phyloP scores from a whole-genome alignment of 2,888 invertebrate species.

The Pseudococcus jackbeardsleyi region DNA sequence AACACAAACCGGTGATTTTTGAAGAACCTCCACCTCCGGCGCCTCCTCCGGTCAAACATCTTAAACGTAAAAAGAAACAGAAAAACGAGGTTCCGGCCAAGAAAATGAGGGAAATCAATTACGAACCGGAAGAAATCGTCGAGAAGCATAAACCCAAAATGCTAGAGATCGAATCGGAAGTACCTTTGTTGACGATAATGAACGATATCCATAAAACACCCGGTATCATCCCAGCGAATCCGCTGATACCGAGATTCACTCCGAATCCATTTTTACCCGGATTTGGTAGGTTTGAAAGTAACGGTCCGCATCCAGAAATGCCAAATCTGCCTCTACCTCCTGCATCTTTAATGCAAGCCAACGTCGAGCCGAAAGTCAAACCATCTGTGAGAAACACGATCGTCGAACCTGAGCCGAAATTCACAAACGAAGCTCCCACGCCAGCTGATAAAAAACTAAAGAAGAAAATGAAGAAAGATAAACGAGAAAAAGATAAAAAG shows the following conservation, averaged over 20 bases:
- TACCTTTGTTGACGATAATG: constrained; percentile 51
- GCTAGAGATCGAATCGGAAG: neutral
- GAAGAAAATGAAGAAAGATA: constrained; percentile 73
- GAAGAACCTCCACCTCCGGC: neutral
- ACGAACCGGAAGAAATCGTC: constrained; percentile 57
- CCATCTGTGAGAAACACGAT: neutral
- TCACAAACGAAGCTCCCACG: neutral
- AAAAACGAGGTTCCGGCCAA: constrained; percentile 53
- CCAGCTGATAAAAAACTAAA: constrained; percentile 70
- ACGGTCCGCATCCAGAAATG: constrained; percentile 73
- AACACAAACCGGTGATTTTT: constrained; percentile 25
- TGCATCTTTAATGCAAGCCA: constrained; percentile 75
- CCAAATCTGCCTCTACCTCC: constrained; percentile 71
- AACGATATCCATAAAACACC: constrained; percentile 55
- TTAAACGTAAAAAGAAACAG: constrained; percentile 57
- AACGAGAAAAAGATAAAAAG: constrained; percentile 66
- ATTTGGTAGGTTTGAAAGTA: constrained; percentile 69
- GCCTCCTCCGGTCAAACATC: constrained; percentile 17
- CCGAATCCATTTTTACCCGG: constrained; percentile 60
- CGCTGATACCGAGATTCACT: constrained; percentile 65
- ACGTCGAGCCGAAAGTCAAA: constrained; percentile 72
- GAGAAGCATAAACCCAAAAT: constrained; percentile 30
- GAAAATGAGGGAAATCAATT: constrained; percentile 42
- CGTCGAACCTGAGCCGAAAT: neutral
- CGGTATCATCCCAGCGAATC: constrained; percentile 64